These are phyloP conservation scores for Trogon melanurus DNA, from an alignment of 2,113 vertebrate genomes.

Conservation along the genomic window DNA sequence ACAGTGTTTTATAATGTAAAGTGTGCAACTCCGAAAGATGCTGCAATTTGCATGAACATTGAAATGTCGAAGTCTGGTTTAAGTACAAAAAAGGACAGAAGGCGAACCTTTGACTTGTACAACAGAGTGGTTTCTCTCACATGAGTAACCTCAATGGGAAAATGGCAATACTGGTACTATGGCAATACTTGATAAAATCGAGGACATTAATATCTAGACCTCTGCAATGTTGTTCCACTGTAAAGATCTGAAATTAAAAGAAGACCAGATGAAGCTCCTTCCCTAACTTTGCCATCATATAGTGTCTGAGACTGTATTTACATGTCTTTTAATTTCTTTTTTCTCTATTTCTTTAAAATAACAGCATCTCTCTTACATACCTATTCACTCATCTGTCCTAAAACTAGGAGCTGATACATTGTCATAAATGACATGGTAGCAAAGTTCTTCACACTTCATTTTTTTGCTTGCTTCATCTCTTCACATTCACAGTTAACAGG, in stretches of 20 bases:
- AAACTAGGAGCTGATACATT: neutral
- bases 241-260: conserved; percentile 2
- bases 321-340: neutral
- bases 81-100: conserved; percentile 1
- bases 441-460: neutral
- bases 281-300: neutral
- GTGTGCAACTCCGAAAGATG: neutral
- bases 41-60: neutral
- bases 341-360: neutral
- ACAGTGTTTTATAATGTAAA: neutral
- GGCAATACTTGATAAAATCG: neutral
- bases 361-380: neutral
- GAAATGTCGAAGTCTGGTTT: neutral
- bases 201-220: neutral
- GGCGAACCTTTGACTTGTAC: neutral
- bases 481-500: neutral
- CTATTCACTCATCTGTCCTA: neutral
- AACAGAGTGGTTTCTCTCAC: neutral
- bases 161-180: neutral
- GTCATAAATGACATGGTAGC: neutral
- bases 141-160: neutral
- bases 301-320: neutral
- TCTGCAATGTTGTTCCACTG: neutral
- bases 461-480: conserved; percentile 1
- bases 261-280: neutral